Conservation (phyloP, 1,140 invertebrate genomes). For the Lithobius niger region DNA sequence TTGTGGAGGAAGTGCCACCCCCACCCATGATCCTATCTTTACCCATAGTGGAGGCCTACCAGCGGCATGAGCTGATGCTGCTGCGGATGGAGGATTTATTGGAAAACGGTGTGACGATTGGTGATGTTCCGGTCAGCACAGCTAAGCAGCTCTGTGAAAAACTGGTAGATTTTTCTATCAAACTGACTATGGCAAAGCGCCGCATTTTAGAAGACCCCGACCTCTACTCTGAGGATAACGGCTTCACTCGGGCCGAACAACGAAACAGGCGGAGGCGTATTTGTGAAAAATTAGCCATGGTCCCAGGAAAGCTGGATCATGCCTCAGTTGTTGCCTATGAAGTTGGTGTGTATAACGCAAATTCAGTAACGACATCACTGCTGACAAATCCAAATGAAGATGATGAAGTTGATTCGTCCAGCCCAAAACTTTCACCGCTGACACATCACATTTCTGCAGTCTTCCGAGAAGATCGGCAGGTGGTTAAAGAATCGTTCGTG, state of each 20-base stretch:
- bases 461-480: not conserved
- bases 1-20: conserved; percentile 4
- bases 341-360: conserved; percentile 36
- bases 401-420: not conserved
- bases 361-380: too few relatives aligned
- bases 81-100: conserved; percentile 69
- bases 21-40: conserved; percentile 29
- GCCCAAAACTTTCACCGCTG: not conserved
- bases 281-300: conserved; percentile 52
- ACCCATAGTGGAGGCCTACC: conserved; percentile 60
- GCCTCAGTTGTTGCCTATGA: conserved; percentile 72
- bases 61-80: conserved; percentile 62
- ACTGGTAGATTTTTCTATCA: conserved; percentile 59
- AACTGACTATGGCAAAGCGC: conserved; percentile 60
- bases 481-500: conserved; percentile 2
- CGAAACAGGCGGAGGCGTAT: conserved; percentile 50
- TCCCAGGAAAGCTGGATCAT: conserved; percentile 88
- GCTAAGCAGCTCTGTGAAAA: conserved; percentile 54
- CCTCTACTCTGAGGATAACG: conserved; percentile 48
- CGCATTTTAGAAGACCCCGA: conserved; percentile 65
- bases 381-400: not conserved
- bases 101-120: conserved; percentile 45
- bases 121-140: conserved; percentile 36
- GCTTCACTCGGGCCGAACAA: conserved; percentile 44
- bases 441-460: not conserved